Evolutionary conservation across 2,888 invertebrate species (phyloP).

Genomic region (Hemicrepidius hirtus): DNA sequence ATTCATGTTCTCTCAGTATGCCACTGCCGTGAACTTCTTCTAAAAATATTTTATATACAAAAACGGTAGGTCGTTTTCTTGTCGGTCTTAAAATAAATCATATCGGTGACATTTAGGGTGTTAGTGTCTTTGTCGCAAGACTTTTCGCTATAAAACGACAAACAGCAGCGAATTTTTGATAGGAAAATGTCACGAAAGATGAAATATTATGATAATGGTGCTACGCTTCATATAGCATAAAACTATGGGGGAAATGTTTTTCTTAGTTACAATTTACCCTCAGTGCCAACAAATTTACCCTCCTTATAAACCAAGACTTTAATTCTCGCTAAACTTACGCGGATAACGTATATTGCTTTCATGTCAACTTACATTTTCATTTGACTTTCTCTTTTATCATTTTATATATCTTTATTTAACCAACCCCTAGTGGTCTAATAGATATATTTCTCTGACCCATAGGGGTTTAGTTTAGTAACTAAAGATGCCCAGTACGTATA

Average conservation of each 20-base stretch:
- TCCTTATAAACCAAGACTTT: conserved; percentile 22
- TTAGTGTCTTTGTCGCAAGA: conserved; percentile 52
- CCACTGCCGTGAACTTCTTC: background rate
- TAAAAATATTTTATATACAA: conserved; percentile 30
- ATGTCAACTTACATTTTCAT: background rate
- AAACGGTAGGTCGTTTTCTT: conserved; percentile 35
- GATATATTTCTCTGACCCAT: too few relatives aligned
- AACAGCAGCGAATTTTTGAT: conserved; percentile 55
- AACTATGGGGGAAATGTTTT: conserved; percentile 54
- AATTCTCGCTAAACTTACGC: conserved; percentile 31
- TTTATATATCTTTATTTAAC: too few relatives aligned
- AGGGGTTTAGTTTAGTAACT: too few relatives aligned
- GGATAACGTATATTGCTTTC: background rate
- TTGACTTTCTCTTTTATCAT: background rate
- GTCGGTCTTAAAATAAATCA: conserved; percentile 49
- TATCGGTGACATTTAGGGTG: conserved; percentile 48
- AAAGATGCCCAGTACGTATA: too few relatives aligned
- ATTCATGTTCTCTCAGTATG: conserved; percentile 4
- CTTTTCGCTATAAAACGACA: conserved; percentile 54
- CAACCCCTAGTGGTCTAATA: too few relatives aligned
- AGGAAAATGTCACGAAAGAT: conserved; percentile 56
- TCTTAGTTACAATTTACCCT: conserved; percentile 48
- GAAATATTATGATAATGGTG: conserved; percentile 59
- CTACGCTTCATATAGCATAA: conserved; percentile 59
- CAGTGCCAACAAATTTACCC: conserved; percentile 35